Evolutionary conservation across 2,888 invertebrate species (phyloP).

Genomic region (Choristoneura rosaceana): DNA sequence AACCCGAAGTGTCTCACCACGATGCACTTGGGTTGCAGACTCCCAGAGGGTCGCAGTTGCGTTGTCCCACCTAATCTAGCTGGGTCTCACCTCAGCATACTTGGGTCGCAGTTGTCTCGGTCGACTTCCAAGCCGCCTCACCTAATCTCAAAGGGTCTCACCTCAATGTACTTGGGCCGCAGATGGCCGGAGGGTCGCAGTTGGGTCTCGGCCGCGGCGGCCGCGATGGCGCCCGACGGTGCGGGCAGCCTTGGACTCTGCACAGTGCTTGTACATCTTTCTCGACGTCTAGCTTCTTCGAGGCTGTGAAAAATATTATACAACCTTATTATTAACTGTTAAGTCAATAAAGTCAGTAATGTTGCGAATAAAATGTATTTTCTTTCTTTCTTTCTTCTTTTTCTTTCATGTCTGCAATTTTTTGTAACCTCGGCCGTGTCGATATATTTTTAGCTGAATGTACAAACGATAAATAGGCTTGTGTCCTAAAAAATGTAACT

Average conservation of each 20-base stretch:
- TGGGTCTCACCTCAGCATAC: too few species aligned
- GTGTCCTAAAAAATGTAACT: too few species aligned
- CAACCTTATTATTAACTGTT: too few species aligned
- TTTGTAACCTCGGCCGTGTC: too few species aligned
- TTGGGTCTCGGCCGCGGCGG: slow-evolving; percentile 61
- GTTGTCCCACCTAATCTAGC: slow-evolving; percentile 15
- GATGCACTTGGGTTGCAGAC: slow-evolving; percentile 89
- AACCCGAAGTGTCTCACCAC: slow-evolving; percentile 82
- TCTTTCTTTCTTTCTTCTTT: too few species aligned
- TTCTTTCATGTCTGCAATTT: too few species aligned
- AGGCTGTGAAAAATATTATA: slow-evolving; percentile 54
- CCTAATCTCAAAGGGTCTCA: slow-evolving; percentile 53
- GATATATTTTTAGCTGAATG: too few species aligned
- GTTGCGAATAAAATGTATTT: too few species aligned
- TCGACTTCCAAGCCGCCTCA: slow-evolving; percentile 14
- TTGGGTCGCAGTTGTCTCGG: too few species aligned
- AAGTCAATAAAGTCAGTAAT: too few species aligned
- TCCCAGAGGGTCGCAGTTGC: slow-evolving; percentile 74
- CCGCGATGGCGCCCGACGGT: slow-evolving; percentile 58
- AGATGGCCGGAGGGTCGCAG: slow-evolving; percentile 77
- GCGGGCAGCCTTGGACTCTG: slow-evolving; percentile 48
- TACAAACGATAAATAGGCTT: too few species aligned
- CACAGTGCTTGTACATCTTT: slow-evolving; percentile 50
- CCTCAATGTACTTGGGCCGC: slow-evolving; percentile 91
- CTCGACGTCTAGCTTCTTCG: slow-evolving; percentile 77